Conservation (phyloP, 2,888 invertebrate genomes). For the Nomada ferruginata region DNA sequence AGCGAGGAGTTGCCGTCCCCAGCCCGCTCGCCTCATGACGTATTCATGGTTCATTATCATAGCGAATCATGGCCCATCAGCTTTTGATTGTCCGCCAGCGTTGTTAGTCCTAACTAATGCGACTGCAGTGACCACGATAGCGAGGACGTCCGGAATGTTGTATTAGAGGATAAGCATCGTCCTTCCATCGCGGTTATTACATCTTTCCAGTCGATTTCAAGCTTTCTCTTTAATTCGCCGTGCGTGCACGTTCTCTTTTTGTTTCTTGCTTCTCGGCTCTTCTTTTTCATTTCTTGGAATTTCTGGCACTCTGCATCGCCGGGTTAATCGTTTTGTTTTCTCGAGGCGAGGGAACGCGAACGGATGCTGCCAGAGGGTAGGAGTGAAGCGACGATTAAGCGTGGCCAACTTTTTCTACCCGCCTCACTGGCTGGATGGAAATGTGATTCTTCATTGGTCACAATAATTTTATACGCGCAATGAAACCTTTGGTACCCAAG, state of each 20-base stretch:
- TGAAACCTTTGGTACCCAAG: too few species aligned
- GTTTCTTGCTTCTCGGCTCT: too few species aligned
- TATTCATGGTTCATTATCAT: conserved; percentile 84
- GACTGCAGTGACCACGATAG: conserved; percentile 81
- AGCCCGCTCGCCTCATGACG: conserved; percentile 82
- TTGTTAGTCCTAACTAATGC: conserved; percentile 84
- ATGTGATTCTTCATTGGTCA: too few species aligned
- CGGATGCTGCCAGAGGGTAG: background rate
- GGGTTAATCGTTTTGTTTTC: conserved; percentile 2
- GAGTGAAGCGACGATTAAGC: conserved; percentile 7
- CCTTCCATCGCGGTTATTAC: conserved; percentile 58
- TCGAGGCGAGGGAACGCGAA: background rate
- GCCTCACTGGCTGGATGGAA: background rate
- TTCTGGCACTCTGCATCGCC: background rate
- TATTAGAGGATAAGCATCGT: conserved; percentile 69
- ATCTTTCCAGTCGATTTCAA: background rate
- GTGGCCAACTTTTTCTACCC: background rate
- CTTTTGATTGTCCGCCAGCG: conserved; percentile 84
- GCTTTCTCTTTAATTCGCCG: conserved; percentile 20
- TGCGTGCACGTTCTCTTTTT: background rate
- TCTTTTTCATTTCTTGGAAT: background rate
- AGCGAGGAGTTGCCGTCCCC: conserved; percentile 83
- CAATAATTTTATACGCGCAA: too few species aligned
- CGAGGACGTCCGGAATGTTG: conserved; percentile 68
- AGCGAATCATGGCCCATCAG: conserved; percentile 84